Conservation (phyloP, 2,797 vertebrate genomes). For the Muraenolepis orangiensis region DNA sequence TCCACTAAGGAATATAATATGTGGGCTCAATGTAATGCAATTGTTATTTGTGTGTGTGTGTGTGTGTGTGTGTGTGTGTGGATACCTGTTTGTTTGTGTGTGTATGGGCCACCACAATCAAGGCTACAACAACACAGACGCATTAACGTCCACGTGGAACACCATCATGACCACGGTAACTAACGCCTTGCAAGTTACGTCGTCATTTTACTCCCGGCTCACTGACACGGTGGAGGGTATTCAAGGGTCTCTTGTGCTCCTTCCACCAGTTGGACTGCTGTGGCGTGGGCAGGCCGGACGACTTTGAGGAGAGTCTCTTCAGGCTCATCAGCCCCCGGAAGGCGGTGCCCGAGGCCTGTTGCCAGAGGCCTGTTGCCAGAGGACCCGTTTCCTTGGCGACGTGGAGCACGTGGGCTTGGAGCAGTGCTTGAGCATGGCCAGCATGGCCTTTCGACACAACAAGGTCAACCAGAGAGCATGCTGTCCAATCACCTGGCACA, state of each 20-base stretch:
- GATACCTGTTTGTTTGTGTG: too few species aligned
- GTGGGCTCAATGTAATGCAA: too few species aligned
- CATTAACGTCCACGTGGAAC: slow-evolving; percentile 90
- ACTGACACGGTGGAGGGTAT: neutral
- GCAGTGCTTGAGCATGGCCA: slow-evolving; percentile 78
- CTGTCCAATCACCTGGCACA: neutral
- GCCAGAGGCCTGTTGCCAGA: too few species aligned
- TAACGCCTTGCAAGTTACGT: slow-evolving; percentile 11
- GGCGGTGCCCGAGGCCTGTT: slow-evolving; percentile 79
- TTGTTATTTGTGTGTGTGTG: too few species aligned
- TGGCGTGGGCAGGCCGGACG: slow-evolving; percentile 85
- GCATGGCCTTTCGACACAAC: slow-evolving; percentile 76
- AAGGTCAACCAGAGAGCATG: slow-evolving; percentile 71
- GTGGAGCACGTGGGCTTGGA: slow-evolving; percentile 66
- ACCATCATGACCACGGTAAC: slow-evolving; percentile 90
- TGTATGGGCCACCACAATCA: slow-evolving; percentile 86
- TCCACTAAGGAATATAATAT: too few species aligned
- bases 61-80: too few species aligned
- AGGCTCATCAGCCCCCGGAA: slow-evolving; percentile 61
- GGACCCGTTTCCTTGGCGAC: slow-evolving; percentile 70
- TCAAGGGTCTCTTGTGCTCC: neutral
- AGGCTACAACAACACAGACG: slow-evolving; percentile 79
- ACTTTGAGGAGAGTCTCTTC: slow-evolving; percentile 81
- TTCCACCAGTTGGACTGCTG: slow-evolving; percentile 86
- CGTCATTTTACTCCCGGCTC: neutral